Base-by-base conservation (phyloP, 2,113 vertebrate species). In the Terrapene triunguis region DNA sequence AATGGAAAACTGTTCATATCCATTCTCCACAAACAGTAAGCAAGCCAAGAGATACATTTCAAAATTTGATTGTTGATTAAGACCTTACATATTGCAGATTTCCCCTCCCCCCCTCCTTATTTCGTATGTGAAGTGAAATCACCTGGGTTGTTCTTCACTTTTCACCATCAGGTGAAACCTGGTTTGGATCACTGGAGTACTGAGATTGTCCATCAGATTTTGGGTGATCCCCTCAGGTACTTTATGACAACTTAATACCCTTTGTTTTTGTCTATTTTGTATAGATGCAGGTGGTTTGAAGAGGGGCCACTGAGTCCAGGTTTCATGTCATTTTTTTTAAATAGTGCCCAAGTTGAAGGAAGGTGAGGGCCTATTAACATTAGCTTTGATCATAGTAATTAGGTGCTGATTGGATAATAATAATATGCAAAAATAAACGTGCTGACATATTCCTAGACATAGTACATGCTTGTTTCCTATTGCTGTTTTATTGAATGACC, bases 401-500 rank as follows among this genome's bases (percentile, higher is more conserved):
- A 85, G 59, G 76, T 87, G 95, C 4, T 72, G n/a, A 76, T 29
- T 89, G 93, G 85, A 2, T 21, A 53, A 1, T 9, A 27, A 80
- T 62, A 93, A 42, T 85, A 84, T 80, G 89, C 29, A 8, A 47
- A 59, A 50, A 79, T 44, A 78, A 90, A 84, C 53, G 90, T n/a
- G 72, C 54, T 89, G 83, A 79, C 2, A 24, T 32, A 83, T 27
- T 90, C 25, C 47, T n/a, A 88, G 65, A 21, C 42, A 54, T 8
- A n/a, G 82, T 91, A 89, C 91, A 51, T 87, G 27, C 50, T 50
- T 90, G 2, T 79, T 76, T 69, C 22, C 5, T 69, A 50, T 0
- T 87, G 38, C 82, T 88, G 42, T 76, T 88, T 95, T 72, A 32
- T 53, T 80, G 22, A 91, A 84, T 32, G 38, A 29, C 80, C 94